Evolutionary conservation across 2,888 invertebrate genomes (phyloP).

Genomic region (Thecocarcelia acutangulata): DNA sequence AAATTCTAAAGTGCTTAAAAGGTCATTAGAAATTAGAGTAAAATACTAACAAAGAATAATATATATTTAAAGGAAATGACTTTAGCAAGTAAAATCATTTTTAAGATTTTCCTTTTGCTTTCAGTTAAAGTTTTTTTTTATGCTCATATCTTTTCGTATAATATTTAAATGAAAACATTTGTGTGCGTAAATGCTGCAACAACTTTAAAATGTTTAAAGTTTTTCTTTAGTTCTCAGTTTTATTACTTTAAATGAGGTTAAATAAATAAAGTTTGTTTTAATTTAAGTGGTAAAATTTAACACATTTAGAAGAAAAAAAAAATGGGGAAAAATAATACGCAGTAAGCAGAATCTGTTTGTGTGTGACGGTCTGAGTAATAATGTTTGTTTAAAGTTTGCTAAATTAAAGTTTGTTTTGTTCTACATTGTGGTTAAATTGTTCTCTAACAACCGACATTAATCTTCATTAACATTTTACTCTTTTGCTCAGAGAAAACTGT

Average conservation of each 20-base stretch:
- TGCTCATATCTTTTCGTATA: no score
- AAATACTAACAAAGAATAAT: slow-evolving; percentile 37
- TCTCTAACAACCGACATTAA: slow-evolving; percentile 76
- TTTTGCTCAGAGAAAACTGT: neutral
- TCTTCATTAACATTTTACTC: slow-evolving; percentile 75
- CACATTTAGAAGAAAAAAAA: slow-evolving; percentile 7
- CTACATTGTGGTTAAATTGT: slow-evolving; percentile 70
- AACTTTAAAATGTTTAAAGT: slow-evolving; percentile 41
- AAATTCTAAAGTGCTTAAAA: slow-evolving; percentile 60
- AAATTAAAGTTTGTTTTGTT: slow-evolving; percentile 11
- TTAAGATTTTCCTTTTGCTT: neutral
- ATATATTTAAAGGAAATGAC: slow-evolving; percentile 35
- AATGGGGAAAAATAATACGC: neutral
- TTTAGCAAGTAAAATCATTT: slow-evolving; percentile 12
- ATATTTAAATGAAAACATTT: neutral
- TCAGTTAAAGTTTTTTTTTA: neutral
- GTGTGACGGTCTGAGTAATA: neutral
- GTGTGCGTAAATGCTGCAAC: neutral
- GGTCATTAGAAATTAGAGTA: slow-evolving; percentile 65
- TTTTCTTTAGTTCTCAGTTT: slow-evolving; percentile 18
- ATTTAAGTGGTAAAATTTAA: slow-evolving; percentile 32
- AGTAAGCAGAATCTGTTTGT: neutral
- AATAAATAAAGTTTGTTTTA: slow-evolving; percentile 48
- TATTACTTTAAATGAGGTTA: slow-evolving; percentile 46
- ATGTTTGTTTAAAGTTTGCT: slow-evolving; percentile 32